Evolutionary conservation across 2,888 invertebrate species (phyloP), one percentile per base, ranked within the genome.

Genomic region (Galerucella nymphaeae): DNA sequence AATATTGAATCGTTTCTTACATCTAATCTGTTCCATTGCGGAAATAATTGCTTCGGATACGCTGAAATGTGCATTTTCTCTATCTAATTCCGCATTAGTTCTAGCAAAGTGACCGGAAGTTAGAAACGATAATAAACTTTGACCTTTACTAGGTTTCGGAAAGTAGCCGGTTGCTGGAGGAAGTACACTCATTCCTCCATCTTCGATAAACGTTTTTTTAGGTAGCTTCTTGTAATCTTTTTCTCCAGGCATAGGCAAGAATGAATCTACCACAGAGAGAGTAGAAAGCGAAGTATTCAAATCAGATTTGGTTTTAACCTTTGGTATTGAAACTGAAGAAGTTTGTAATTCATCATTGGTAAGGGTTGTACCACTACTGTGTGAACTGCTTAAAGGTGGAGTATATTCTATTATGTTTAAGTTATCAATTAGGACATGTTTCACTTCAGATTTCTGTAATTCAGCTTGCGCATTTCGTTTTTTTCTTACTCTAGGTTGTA

Each of bases 11-110:
- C 88, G 86, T 58, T 87, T 86, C 64, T 89, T 90, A 83, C 91
- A 92, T 66, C 91, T 91, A 10, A 92, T 89, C 82, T 92, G 91
- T 83, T 95, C 95, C 77, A 95, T 93, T 14, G 94, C 94, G 10
- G 94, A 91, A 76, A 95, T 95, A 82, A 95, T 90, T 0, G 94
- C 94, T 86, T 96, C 95, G 2, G 93, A 94, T 75, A 95, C 92
- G 81, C 91, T 92, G 84, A 96, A 95, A 87, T 96, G 95, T 0
- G 95, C 94, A 87, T 95, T 95, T 87, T 96, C 95, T 82, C 94
- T 87, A 81, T 95, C 95, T 72, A 95, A 86, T 82, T 94, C 94
- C 0, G 94, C 94, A 81, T 93, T 93, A 20, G 90, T 88, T 74
- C 91, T 89, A 42, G 91, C 89, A 82, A 93, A 92, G 78, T 93